Base-by-base conservation (phyloP, 2,888 invertebrate genomes). In the Trachelus iudaicus region DNA sequence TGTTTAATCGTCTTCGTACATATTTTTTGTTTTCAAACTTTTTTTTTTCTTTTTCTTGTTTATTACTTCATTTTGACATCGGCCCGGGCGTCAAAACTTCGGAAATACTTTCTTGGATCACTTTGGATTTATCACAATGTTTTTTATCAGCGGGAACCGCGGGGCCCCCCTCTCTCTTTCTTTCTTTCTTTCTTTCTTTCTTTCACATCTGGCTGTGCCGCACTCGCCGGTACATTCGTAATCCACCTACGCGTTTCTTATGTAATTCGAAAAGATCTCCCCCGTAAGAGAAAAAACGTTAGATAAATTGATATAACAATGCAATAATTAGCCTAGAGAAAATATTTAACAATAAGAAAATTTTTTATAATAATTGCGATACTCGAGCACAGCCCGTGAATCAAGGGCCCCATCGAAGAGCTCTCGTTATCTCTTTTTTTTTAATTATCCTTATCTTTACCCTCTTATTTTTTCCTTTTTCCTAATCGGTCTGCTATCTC, bases 31-130 rank as follows among this genome's bases (percentile, higher is more conserved):
- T 80, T 76, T 77, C 73, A 79, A 76, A 73, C 76, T 33, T 31
- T 78, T 73, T 40, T 40, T 69, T 76, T 75, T 34, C 73, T 37
- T 31, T 77, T 73, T 40, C 40, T 37, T 74, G 30, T 40, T 80
- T 75, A 79, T 37, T 74, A 81, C 83, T 82, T 85, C 79, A 40
- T 40, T 40, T 40, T 40, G 40, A 40, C 40, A 40, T 40, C 40
- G 15, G 40, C 40, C 40, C 40, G 40, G 15, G 81, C 80, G 80
- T 80, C 82, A 79, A 80, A 82, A 83, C 81, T 78, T 88, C 86
- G 88, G 90, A 90, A 90, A 91, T 91, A 91, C 91, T 91, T 91
- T 91, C 91, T 90, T 90, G 88, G 89, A 91, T 91, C 90, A 91
- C 90, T 89, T 89, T 90, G 86, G 88, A 90, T 90, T 91, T 91